phyloP scores from a whole-genome alignment of 1,140 invertebrate species.

The Galleria mellonella region DNA sequence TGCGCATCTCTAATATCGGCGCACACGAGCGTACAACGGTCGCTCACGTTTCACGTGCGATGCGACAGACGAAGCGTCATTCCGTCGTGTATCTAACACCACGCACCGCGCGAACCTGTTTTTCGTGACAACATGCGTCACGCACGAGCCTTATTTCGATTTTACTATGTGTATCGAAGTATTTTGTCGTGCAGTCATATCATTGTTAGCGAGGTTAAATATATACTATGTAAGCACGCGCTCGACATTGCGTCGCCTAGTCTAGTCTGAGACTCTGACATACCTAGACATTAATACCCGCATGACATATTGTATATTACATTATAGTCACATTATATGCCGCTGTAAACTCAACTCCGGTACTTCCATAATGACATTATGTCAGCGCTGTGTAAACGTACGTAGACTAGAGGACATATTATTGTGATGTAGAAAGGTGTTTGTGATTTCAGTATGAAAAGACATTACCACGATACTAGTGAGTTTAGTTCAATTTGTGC shows the following conservation, averaged over 20 bases:
- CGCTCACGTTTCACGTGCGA: constrained; percentile 9
- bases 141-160: constrained; percentile 28
- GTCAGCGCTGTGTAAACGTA: constrained; percentile 22
- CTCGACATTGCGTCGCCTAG: constrained; percentile 15
- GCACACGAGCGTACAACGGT: not conserved
- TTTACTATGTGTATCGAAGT: constrained; percentile 21
- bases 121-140: constrained; percentile 26
- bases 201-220: constrained; percentile 18
- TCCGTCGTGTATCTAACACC: constrained; percentile 11
- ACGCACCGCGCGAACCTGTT: constrained; percentile 17
- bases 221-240: constrained; percentile 9
- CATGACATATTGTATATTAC: constrained; percentile 23
- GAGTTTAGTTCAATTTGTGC: not conserved
- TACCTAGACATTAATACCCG: constrained; percentile 16
- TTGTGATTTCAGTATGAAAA: constrained; percentile 13
- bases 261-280: constrained; percentile 10
- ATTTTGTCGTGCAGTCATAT: constrained; percentile 14
- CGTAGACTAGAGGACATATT: constrained; percentile 16
- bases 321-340: constrained; percentile 24
- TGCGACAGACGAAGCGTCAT: constrained; percentile 5
- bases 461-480: constrained; percentile 15
- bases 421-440: constrained; percentile 20
- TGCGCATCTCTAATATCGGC: constrained; percentile 15
- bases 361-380: constrained; percentile 23
- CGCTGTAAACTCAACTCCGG: constrained; percentile 7